Percentiles rank a stretch among this genome's conserved stretches.
Conservation (phyloP, 2,797 vertebrate species). For the Poeciliopsis gracilis region DNA sequence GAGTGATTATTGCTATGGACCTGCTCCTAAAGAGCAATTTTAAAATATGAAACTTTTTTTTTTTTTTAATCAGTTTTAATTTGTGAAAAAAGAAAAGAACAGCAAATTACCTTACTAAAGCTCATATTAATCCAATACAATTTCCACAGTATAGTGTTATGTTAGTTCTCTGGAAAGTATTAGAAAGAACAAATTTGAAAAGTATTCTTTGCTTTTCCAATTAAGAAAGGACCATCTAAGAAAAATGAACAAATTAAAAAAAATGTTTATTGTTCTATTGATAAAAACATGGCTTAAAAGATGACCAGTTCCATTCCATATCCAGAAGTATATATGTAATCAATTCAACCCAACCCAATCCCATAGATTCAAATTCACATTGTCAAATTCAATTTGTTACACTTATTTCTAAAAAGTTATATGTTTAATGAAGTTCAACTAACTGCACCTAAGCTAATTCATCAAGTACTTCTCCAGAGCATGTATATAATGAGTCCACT, state of each 20-base stretch:
- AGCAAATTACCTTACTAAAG: not conserved
- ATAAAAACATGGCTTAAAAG: not conserved
- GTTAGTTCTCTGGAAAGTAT: not conserved
- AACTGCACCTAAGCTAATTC: not conserved
- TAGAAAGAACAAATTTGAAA: not conserved
- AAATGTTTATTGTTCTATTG: not conserved
- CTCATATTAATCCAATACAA: not conserved
- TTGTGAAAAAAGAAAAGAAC: not conserved
- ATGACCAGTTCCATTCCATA: not conserved
- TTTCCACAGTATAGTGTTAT: not conserved
- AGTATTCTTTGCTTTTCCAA: not conserved
- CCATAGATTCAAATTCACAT: not conserved
- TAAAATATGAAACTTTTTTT: not conserved
- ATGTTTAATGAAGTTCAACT: not conserved
- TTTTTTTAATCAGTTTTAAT: not conserved
- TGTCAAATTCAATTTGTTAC: not conserved
- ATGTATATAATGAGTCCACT: not conserved
- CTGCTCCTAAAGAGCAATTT: not conserved
- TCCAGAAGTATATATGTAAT: not conserved
- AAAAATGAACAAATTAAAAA: not conserved
- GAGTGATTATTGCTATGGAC: conserved; percentile 13
- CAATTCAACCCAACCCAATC: not conserved
- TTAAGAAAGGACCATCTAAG: not conserved
- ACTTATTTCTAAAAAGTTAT: not conserved
- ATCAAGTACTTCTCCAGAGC: not conserved